Evolutionary conservation across 2,797 vertebrate species (phyloP).

Genomic region (Lophius americanus): DNA sequence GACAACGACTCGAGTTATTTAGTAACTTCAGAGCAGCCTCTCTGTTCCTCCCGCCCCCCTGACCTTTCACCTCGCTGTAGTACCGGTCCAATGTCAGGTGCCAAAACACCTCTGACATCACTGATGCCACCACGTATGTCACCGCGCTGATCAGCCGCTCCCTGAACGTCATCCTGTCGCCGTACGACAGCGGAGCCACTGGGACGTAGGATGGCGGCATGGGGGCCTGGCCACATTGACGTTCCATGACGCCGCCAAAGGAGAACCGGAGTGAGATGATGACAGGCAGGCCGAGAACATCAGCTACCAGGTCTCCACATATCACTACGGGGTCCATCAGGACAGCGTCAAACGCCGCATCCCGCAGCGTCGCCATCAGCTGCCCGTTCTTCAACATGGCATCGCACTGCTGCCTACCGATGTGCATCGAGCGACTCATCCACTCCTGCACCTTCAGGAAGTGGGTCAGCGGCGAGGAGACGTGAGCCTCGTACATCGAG

Average conservation of each 20-base stretch:
- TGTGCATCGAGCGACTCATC: accelerated
- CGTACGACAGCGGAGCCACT: slow-evolving; percentile 1
- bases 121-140: slow-evolving; percentile 7
- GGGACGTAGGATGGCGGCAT: slow-evolving; percentile 34
- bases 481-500: slow-evolving; percentile 24
- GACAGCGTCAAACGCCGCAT: background rate
- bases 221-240: slow-evolving; percentile 39
- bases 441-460: accelerated
- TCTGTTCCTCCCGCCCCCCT: too few species aligned
- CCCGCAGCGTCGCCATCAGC: slow-evolving; percentile 24
- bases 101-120: background rate
- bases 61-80: slow-evolving; percentile 51
- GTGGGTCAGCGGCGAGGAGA: background rate
- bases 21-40: too few species aligned
- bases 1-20: too few species aligned
- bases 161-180: slow-evolving; percentile 37
- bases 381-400: slow-evolving; percentile 22
- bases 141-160: slow-evolving; percentile 29
- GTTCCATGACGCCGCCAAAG: slow-evolving; percentile 11
- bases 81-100: background rate
- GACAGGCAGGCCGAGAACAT: slow-evolving; percentile 28
- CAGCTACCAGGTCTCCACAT: slow-evolving; percentile 39
- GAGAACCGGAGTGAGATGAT: slow-evolving; percentile 36
- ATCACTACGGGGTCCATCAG: slow-evolving; percentile 34
- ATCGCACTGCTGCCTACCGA: slow-evolving; percentile 23